phyloP scores from a whole-genome alignment of 2,888 invertebrate genomes.

The Arenicola marina region DNA sequence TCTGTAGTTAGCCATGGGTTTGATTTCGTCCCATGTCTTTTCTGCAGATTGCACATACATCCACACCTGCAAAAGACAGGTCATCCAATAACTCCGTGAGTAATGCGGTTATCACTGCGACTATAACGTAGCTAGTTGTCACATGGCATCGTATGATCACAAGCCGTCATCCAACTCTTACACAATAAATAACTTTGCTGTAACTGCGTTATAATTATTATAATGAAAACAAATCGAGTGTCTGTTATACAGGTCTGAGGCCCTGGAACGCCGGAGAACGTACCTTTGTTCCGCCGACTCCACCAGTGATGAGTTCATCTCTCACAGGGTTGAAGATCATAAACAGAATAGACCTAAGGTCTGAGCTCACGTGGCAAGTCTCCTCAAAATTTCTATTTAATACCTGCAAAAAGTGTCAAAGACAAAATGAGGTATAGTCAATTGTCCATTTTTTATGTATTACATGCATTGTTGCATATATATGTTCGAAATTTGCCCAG shows the following conservation, averaged over 20 bases:
- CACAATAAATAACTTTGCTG: too few relatives aligned
- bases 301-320: constrained; percentile 59
- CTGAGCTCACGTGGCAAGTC: constrained; percentile 54
- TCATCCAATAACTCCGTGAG: too few relatives aligned
- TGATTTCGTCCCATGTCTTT: constrained; percentile 47
- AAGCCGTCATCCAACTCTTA: too few relatives aligned
- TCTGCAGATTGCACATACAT: constrained; percentile 49
- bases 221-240: too few relatives aligned
- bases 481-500: too few relatives aligned
- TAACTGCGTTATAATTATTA: not conserved
- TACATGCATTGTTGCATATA: not conserved
- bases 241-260: too few relatives aligned
- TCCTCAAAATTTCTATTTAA: constrained; percentile 57
- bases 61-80: constrained; percentile 53
- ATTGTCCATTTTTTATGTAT: not conserved
- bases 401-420: too few relatives aligned
- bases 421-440: not conserved
- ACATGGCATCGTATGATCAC: too few relatives aligned
- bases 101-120: too few relatives aligned
- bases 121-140: too few relatives aligned
- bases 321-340: constrained; percentile 57
- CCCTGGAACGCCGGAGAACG: too few relatives aligned
- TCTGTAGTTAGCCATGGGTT: constrained; percentile 55
- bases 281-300: constrained; percentile 49
- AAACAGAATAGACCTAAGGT: constrained; percentile 54